phyloP scores from a whole-genome alignment of 2,888 invertebrate genomes.

The Arge pagana region DNA sequence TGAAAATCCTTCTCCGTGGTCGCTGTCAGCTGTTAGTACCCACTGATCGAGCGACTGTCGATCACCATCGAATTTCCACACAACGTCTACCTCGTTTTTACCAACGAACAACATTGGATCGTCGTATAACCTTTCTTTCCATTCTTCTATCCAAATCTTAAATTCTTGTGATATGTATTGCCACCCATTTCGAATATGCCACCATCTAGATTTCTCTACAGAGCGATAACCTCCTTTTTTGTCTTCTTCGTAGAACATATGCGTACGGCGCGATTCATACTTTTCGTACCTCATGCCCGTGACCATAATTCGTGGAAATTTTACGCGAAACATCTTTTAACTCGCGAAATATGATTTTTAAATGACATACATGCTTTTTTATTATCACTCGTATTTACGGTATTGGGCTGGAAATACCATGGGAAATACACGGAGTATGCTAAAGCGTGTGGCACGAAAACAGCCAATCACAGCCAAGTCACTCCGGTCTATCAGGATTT shows the following conservation, averaged over 20 bases:
- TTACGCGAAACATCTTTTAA: too few relatives aligned
- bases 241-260: conserved; percentile 66
- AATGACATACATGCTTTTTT: too few relatives aligned
- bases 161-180: conserved; percentile 71
- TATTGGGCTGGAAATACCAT: too few relatives aligned
- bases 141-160: conserved; percentile 69
- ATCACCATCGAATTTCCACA: conserved; percentile 72
- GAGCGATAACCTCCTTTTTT: conserved; percentile 67
- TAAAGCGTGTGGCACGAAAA: too few relatives aligned
- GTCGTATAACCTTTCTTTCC: conserved; percentile 65
- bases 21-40: conserved; percentile 77
- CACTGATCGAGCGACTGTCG: conserved; percentile 70
- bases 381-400: too few relatives aligned
- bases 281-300: too few relatives aligned
- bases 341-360: too few relatives aligned
- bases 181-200: conserved; percentile 68
- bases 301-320: too few relatives aligned
- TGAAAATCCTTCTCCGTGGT: conserved; percentile 75
- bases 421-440: too few relatives aligned
- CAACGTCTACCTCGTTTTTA: conserved; percentile 73
- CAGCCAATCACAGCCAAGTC: too few relatives aligned
- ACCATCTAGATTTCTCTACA: conserved; percentile 41
- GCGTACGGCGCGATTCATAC: neutral
- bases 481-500: too few relatives aligned
- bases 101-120: conserved; percentile 65